Evolutionary conservation across 2,888 invertebrate genomes (phyloP), one percentile per base, ranked within the genome.

Genomic region (Rotaria macrura): DNA sequence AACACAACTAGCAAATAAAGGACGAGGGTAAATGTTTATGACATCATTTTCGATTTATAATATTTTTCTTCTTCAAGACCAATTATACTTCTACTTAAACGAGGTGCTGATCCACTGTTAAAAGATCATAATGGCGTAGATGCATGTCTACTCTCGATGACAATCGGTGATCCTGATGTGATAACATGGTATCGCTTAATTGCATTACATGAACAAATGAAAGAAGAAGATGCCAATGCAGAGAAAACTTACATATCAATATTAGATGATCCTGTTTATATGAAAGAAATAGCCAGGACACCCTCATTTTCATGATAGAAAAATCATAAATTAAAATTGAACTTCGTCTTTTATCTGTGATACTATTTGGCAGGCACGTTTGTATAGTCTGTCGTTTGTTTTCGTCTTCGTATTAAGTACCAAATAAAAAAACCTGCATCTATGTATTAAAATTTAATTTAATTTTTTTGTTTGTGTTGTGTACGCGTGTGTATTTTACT

Each of bases 61-160:
- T n/a, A n/a, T n/a, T n/a, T n/a, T n/a, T n/a, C 87, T 84, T 87
- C 54, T 87, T 84, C 85, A 89, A 95, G 95, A 85, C 94, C 96
- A 93, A 96, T 97, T 14, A 96, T 96, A 90, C 92, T 96, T 86
- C 92, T 97, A 85, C 92, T 97, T 72, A 95, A 96, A 89, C 94
- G 96, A 90, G 94, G 95, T 88, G 96, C 96, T 0, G 94, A 96
- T 92, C 95, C 96, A 89, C 94, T 95, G 88, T 92, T 95, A 85
- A 91, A 93, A 85, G 95, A 96, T 90, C 93, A 93, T 88, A 93
- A 93, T 84, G 95, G 95, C 0, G 93, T 93, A 88, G 94, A 95
- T 88, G 95, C 97, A 0, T 79, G 79, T 43, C 9, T 43, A 43
- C 43, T 43, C 10, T 79, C 79, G 4, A 79, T 79, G 79, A n/a